Evolutionary conservation across 2,888 invertebrate species (phyloP), one percentile per base, ranked within the genome.

Genomic region (Nebria brevicollis): DNA sequence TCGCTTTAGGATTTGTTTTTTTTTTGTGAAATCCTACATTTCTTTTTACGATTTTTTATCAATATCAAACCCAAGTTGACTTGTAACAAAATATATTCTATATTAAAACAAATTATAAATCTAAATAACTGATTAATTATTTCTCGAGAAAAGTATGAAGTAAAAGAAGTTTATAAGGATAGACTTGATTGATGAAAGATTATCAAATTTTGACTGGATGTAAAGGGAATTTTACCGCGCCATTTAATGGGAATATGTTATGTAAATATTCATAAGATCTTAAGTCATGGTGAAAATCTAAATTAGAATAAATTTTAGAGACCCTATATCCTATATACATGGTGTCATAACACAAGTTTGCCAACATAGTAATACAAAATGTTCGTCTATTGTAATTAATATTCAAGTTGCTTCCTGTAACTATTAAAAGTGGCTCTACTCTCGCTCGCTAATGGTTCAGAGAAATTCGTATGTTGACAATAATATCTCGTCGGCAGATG

Each of bases 401-500:
- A 68, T 68, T 68, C 15, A 54, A 25, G 20, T 68, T 11, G 68
- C 68, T 68, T 15, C 8, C 68, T 68, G 68, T 70, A 70, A 70
- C 70, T 25, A 70, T 70, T 25, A 70, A 70, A 70, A 70, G 11
- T 20, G 7, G 8, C 54, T 54, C 54, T 8, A 74, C 42, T 74
- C 11, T 74, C 15, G 41, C 74, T n/a, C 11, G 54, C 65, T 75
- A 76, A 76, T 76, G 66, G 66, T 66, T 13, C 34, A 76, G 25
- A 20, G 25, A 65, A 65, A 65, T 75, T 54, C 75, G 54, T 25
- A 41, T 76, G 66, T 76, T 76, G 76, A 76, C 65, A 76, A 66
- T 76, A 66, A 76, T 66, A 75, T 76, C 66, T 76, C 15, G 2
- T 15, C 76, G 34, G 26, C 76, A 76, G 76, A 76, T 76, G 76